These are phyloP conservation scores for Pyrochroa serraticornis DNA, from an alignment of 2,888 invertebrate species.

Conservation along the genomic window DNA sequence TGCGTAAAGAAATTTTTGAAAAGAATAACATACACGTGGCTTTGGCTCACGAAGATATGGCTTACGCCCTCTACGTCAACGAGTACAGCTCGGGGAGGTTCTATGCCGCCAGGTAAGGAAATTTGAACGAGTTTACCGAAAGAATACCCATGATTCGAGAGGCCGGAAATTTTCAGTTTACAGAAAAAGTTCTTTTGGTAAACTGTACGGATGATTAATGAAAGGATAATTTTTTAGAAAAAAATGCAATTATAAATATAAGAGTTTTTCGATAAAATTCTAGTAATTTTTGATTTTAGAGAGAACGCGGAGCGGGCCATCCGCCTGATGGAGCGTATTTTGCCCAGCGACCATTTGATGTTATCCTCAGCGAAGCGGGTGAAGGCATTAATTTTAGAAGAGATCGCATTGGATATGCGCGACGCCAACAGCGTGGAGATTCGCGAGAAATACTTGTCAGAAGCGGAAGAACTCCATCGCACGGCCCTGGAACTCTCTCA, in stretches of 20 bases:
- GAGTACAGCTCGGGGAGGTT: constrained; percentile 91
- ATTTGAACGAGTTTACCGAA: neutral
- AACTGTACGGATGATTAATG: too few species aligned
- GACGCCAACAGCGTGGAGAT: constrained; percentile 36
- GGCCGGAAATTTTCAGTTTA: neutral
- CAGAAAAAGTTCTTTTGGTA: too few species aligned
- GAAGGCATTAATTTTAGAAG: constrained; percentile 90
- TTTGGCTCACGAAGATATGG: constrained; percentile 88
- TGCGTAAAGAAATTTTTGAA: constrained; percentile 79
- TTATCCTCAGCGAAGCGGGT: constrained; percentile 89
- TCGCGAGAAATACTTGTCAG: constrained; percentile 65
- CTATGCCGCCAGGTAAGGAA: constrained; percentile 70
- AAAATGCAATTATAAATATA: too few species aligned
- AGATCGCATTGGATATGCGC: constrained; percentile 86
- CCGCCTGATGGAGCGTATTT: constrained; percentile 76
- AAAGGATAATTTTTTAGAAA: too few species aligned
- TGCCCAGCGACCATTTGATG: constrained; percentile 83
- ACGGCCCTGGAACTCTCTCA: constrained; percentile 80
- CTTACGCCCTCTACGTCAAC: constrained; percentile 90
- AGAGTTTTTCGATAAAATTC: too few species aligned
- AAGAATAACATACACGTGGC: constrained; percentile 87
- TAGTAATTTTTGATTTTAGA: constrained; percentile 61
- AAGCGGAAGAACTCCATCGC: constrained; percentile 85
- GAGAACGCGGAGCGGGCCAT: constrained; percentile 85
- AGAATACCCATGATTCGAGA: too few species aligned